Percentiles rank a stretch among this genome's conserved stretches.
phyloP scores from a whole-genome alignment of 2,797 vertebrate genomes.

The Rhadinocentrus ornatus region DNA sequence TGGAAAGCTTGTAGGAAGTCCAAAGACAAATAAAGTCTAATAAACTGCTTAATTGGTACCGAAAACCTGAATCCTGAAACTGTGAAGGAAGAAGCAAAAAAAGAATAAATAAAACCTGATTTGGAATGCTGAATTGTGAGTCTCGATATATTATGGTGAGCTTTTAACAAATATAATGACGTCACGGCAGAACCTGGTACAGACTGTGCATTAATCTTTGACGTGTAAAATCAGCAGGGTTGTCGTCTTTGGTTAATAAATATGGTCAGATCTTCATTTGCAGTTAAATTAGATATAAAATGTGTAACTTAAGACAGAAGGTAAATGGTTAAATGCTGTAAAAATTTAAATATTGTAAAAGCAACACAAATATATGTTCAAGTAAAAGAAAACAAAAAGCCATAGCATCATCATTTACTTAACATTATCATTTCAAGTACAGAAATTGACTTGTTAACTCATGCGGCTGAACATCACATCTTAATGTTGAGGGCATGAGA shows the following conservation, averaged over 20 bases:
- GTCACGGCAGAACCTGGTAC: background rate
- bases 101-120: background rate
- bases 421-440: background rate
- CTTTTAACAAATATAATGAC: background rate
- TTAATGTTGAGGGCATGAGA: background rate
- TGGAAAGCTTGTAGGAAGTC: background rate
- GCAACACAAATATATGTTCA: background rate
- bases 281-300: background rate
- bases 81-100: background rate
- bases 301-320: background rate
- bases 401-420: conserved; percentile 12
- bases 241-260: background rate
- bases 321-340: background rate
- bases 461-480: background rate
- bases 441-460: background rate
- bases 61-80: background rate
- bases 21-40: background rate
- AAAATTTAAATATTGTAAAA: background rate
- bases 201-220: background rate
- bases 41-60: background rate
- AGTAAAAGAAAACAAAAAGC: conserved; percentile 10
- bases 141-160: background rate
- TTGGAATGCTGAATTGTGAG: background rate
- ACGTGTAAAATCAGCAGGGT: conserved; percentile 7
- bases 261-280: background rate